Evolutionary conservation across 2,113 vertebrate genomes (phyloP), one percentile per base, ranked within the genome.

Genomic region (Bungarus multicinctus): DNA sequence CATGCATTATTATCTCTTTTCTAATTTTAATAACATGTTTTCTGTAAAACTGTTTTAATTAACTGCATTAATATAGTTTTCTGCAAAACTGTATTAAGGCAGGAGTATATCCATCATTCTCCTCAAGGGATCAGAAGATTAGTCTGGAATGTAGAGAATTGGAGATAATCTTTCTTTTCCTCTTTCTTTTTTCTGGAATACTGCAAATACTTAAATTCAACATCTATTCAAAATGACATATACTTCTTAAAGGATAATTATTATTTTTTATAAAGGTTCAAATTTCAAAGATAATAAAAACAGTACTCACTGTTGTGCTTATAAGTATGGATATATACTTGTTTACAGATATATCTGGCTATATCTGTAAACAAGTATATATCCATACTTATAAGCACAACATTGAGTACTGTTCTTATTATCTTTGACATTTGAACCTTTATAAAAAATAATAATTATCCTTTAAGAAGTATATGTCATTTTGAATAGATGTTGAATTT

Each of bases 1-100:
- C 94, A 93, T 54, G 57, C 52, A 92, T 92, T 94, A 93, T 81
- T 18, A 81, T 96, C 93, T 95, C 93, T 94, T 85, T 94, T 94
- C 95, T 97, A 97, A 98, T 97, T 97, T 94, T 53, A 95, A 94
- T 94, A 89, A 89, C 57, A 95, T 93, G 90, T 97, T 95, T 95
- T 50, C 91, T 94, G 92, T 95, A 94, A 97, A 97, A 96, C 93
- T 89, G 89, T 88, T 69, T 69, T 69, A 69, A 69, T 69, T 69
- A 69, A 69, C 64, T 69, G 64, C 64, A 34, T 34, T 69, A 69
- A 69, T 69, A 34, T 14, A 69, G 90, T 97, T 95, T 95, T 50
- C 91, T 94, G 92, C 94, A 94, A 97, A 97, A 96, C 93, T 89
- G 88, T 81, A 96, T 97, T 97, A 98, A 94, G 95, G 96, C 81